phyloP scores from a whole-genome alignment of 2,888 invertebrate species.

The Spicauda simplicius region DNA sequence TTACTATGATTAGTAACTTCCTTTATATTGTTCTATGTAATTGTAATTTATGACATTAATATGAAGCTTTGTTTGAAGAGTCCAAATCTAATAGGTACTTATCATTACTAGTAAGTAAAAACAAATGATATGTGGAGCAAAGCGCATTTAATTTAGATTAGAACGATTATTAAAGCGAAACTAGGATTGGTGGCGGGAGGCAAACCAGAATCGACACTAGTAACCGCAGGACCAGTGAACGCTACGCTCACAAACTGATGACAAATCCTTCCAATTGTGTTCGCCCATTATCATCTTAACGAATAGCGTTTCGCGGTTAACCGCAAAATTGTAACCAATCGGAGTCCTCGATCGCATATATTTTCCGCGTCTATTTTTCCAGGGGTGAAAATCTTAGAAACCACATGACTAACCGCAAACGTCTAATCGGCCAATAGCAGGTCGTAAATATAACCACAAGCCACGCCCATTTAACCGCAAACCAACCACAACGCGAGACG shows the following conservation, averaged over 20 bases:
- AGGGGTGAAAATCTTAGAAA: slow-evolving; percentile 85
- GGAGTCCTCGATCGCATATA: slow-evolving; percentile 63
- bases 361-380: slow-evolving; percentile 81
- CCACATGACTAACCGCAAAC: slow-evolving; percentile 86
- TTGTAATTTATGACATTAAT: not conserved
- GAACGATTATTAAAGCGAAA: slow-evolving; percentile 21
- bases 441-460: slow-evolving; percentile 85
- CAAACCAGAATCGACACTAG: slow-evolving; percentile 50
- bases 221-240: slow-evolving; percentile 52
- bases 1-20: too few relatives aligned
- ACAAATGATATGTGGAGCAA: not conserved
- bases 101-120: not conserved
- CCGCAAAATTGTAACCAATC: slow-evolving; percentile 81
- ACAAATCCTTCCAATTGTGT: slow-evolving; percentile 69
- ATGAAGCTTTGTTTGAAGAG: not conserved
- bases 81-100: not conserved
- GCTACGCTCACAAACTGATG: slow-evolving; percentile 57
- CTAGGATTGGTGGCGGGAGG: slow-evolving; percentile 39
- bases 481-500: slow-evolving; percentile 85
- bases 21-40: not conserved
- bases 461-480: slow-evolving; percentile 88
- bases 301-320: slow-evolving; percentile 81
- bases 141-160: slow-evolving; percentile 18
- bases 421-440: slow-evolving; percentile 85
- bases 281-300: slow-evolving; percentile 79